These are phyloP conservation scores for Clistopyga incitator DNA, from an alignment of 2,888 invertebrate genomes.

Conservation along the genomic window DNA sequence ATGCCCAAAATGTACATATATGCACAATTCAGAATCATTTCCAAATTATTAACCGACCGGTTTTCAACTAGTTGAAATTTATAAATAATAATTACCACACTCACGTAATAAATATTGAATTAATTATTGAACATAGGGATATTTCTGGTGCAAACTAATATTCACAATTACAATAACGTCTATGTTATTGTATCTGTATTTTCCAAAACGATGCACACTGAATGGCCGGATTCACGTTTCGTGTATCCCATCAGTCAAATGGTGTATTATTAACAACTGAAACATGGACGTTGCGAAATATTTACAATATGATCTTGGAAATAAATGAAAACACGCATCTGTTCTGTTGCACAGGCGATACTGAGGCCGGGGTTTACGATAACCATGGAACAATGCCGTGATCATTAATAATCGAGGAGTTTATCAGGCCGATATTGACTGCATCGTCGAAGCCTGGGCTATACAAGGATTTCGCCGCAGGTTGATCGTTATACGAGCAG, in stretches of 20 bases:
- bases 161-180: not conserved
- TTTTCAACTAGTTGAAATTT: not conserved
- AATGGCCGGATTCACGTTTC: not conserved
- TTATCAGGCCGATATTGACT: constrained; percentile 53
- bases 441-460: constrained; percentile 21
- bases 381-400: constrained; percentile 52
- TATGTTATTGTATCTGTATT: not conserved
- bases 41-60: not conserved
- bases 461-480: constrained; percentile 30
- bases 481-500: constrained; percentile 22
- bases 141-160: not conserved
- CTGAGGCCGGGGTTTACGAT: constrained; percentile 56
- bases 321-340: constrained; percentile 2
- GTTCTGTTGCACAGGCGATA: not conserved
- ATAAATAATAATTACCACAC: not conserved
- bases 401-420: constrained; percentile 55
- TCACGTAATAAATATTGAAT: not conserved
- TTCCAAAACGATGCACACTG: not conserved
- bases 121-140: not conserved
- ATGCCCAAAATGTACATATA: too few species aligned
- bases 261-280: not conserved
- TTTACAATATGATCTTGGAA: not conserved
- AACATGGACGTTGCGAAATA: not conserved
- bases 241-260: not conserved
- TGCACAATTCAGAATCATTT: too few species aligned